A percentile compares a stretch with the other conserved stretches of the same genome.
These are phyloP conservation scores for Epizoanthus ramosus DNA, from an alignment of 92 coral and sea anemone genomes.

Conservation along the genomic window DNA sequence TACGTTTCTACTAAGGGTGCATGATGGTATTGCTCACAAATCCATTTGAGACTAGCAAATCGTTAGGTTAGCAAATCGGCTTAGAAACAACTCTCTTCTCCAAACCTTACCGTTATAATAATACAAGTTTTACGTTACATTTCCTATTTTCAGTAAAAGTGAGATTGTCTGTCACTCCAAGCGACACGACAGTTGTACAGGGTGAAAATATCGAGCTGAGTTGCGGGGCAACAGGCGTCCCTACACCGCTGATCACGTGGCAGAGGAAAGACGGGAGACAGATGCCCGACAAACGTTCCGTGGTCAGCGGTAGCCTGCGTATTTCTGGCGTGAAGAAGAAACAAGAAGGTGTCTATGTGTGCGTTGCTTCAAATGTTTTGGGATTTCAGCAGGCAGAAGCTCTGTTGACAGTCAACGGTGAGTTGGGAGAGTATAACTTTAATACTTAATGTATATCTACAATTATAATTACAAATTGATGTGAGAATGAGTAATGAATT, in stretches of 20 bases:
- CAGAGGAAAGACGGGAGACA: conserved; percentile 42
- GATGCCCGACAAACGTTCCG: conserved; percentile 19
- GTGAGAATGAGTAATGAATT: too few relatives aligned
- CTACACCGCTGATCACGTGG: conserved; percentile 55
- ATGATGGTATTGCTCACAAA: too few relatives aligned
- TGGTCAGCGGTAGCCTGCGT: conserved; percentile 34
- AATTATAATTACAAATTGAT: too few relatives aligned
- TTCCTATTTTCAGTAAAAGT: conserved; percentile 26
- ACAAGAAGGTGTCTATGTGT: conserved; percentile 53
- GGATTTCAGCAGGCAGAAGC: conserved; percentile 50
- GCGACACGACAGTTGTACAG: conserved; percentile 45
- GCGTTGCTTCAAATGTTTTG: conserved; percentile 44
- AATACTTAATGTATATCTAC: too few relatives aligned
- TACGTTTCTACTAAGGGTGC: too few relatives aligned
- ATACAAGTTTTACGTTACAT: too few relatives aligned
- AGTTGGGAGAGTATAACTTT: not conserved
- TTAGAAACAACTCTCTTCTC: too few relatives aligned
- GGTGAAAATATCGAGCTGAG: conserved; percentile 43
- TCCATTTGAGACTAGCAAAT: too few relatives aligned
- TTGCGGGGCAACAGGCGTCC: conserved; percentile 58
- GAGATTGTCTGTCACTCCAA: conserved; percentile 18
- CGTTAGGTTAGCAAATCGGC: too few relatives aligned
- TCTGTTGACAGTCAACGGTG: conserved; percentile 46
- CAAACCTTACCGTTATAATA: not conserved
- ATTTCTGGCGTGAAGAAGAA: conserved; percentile 19